Base-by-base conservation (phyloP, 2,888 invertebrate genomes). In the Alentia gelatinosa region DNA sequence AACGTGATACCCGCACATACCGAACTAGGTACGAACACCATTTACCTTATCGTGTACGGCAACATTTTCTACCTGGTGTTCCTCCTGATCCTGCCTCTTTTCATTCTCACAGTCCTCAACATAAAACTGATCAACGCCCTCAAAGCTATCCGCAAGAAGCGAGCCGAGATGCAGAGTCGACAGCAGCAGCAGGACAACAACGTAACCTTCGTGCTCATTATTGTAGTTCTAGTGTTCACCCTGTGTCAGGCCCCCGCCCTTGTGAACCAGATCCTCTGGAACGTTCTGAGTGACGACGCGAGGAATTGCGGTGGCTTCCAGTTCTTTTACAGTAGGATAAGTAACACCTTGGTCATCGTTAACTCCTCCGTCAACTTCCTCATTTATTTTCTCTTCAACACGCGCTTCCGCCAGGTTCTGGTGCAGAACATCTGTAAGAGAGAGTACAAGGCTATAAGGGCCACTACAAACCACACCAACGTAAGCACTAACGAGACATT, bases 151-250 rank as follows among this genome's bases (percentile, higher is more conserved):
- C 47, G 88, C 7, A 92, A 91, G 30, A 92, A 91, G 90, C 86
- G 92, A 15, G 74, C 84, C 5, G 92, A 92, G 90, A 93, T 93
- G 93, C 91, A 91, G 89, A 90, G 56, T 33, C 89, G 63, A 1
- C 92, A 91, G 79, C 92, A 92, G 84, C 93, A 93, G 42, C 92
- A 93, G 83, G 93, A 93, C 91, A 93, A 93, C 91, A 93, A 93
- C 91, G 92, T 93, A 90, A 93, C 93, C 12, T 90, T 93, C 40
- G 93, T 93, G 15, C 92, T 93, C 35, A 93, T 93, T 83, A 89
- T 93, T 56, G 93, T 93, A 35, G 90, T 93, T 40, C 50, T 93
- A 47, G 92, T 93, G 12, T 93, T 93, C 91, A 93, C 91, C 89
- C 90, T 93, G 42, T 93, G 93, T 90, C 93, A 93, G 91, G 86